Evolutionary conservation across 2,888 invertebrate species (phyloP).

Genomic region (Cabera pusaria): DNA sequence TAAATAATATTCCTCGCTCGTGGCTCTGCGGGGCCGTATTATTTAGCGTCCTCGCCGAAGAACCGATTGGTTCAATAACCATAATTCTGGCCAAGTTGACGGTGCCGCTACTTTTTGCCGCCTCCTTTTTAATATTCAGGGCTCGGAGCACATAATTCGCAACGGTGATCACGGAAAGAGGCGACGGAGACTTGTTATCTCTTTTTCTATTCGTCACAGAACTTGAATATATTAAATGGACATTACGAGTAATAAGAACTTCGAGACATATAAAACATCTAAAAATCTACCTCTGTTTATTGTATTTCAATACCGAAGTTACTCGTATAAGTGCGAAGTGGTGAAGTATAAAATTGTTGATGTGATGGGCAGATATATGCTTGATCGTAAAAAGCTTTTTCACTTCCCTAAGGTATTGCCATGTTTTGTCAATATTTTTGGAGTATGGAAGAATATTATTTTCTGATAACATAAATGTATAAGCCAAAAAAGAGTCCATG

Average conservation of each 20-base stretch:
- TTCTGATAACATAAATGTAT: too few relatives aligned
- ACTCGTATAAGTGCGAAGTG: slow-evolving; percentile 27
- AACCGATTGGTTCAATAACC: slow-evolving; percentile 62
- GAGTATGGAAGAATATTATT: too few relatives aligned
- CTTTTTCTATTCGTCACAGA: slow-evolving; percentile 64
- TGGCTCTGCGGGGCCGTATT: slow-evolving; percentile 33
- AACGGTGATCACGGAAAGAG: slow-evolving; percentile 64
- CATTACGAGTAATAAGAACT: slow-evolving; percentile 53
- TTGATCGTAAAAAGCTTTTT: slow-evolving; percentile 16
- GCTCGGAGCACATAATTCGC: slow-evolving; percentile 68
- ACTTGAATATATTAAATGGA: slow-evolving; percentile 55
- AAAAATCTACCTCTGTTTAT: slow-evolving; percentile 42
- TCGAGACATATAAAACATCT: slow-evolving; percentile 44
- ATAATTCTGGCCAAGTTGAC: slow-evolving; percentile 65
- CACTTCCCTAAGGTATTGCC: too few relatives aligned
- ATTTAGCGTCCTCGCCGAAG: slow-evolving; percentile 44
- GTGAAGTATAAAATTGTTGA: slow-evolving; percentile 22
- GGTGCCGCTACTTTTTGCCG: slow-evolving; percentile 53
- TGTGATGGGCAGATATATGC: slow-evolving; percentile 13
- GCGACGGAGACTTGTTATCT: slow-evolving; percentile 63
- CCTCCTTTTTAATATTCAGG: slow-evolving; percentile 68
- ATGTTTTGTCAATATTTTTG: too few relatives aligned
- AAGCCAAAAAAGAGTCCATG: too few relatives aligned
- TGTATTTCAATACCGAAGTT: slow-evolving; percentile 35
- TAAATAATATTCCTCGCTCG: slow-evolving; percentile 48